These are phyloP conservation scores for Stenichneumon culpator DNA, from an alignment of 2,888 invertebrate species.

Conservation along the genomic window DNA sequence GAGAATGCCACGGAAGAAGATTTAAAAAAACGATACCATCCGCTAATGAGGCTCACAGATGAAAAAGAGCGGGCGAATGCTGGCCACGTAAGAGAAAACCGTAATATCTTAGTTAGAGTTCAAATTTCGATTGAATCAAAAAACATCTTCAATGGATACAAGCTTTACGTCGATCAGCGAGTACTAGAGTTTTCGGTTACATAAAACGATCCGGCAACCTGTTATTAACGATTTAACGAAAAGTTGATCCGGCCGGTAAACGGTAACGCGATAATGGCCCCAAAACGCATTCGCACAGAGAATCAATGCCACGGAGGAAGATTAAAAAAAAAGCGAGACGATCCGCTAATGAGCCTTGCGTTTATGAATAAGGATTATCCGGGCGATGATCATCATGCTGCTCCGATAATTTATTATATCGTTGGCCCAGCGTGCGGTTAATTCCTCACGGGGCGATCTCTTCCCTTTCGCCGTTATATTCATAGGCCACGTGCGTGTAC, in stretches of 20 bases:
- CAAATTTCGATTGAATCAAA: too few relatives aligned
- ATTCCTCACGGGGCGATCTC: constrained; percentile 35
- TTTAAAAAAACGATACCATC: too few relatives aligned
- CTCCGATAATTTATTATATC: constrained; percentile 78
- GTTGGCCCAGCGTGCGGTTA: constrained; percentile 64
- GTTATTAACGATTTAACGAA: too few relatives aligned
- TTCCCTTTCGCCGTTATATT: constrained; percentile 54
- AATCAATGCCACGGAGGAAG: neutral
- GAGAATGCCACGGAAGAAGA: neutral
- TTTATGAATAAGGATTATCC: constrained; percentile 80
- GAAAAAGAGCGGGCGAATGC: too few relatives aligned
- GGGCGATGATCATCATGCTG: constrained; percentile 68
- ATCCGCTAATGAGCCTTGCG: constrained; percentile 77
- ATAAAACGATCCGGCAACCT: too few relatives aligned
- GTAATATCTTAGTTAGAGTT: too few relatives aligned
- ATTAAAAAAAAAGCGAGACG: constrained; percentile 18
- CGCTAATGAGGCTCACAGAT: too few relatives aligned
- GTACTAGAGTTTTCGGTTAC: too few relatives aligned
- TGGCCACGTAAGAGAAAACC: too few relatives aligned
- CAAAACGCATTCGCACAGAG: constrained; percentile 27
- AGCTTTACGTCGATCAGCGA: too few relatives aligned
- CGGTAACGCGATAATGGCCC: constrained; percentile 1
- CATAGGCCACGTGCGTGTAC: constrained; percentile 42
- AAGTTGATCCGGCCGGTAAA: too few relatives aligned
- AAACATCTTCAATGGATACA: too few relatives aligned